phyloP scores from a whole-genome alignment of 2,888 invertebrate species.

The Athripsodes cinereus region DNA sequence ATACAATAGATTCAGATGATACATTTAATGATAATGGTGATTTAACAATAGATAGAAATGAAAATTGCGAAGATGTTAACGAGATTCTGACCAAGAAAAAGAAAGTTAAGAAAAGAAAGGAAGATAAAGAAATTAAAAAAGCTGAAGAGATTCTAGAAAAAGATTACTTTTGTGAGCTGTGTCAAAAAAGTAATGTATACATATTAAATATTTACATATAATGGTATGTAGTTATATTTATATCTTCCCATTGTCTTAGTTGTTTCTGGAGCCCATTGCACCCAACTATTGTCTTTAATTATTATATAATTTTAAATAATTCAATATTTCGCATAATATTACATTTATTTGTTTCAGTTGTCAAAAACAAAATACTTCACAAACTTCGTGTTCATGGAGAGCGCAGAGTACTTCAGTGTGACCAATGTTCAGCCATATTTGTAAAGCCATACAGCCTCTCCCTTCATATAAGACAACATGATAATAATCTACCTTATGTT shows the following conservation, averaged over 20 bases:
- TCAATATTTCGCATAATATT: too few relatives aligned
- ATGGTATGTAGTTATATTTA: too few relatives aligned
- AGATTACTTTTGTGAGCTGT: constrained; percentile 20
- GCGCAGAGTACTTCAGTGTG: constrained; percentile 29
- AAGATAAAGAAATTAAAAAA: background rate
- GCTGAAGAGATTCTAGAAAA: background rate
- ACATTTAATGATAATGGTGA: background rate
- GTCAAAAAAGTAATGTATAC: constrained; percentile 18
- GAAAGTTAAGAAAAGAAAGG: background rate
- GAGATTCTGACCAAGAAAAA: background rate
- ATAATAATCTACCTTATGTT: constrained; percentile 28
- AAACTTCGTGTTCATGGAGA: constrained; percentile 29
- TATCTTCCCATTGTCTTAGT: too few relatives aligned
- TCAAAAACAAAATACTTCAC: too few relatives aligned
- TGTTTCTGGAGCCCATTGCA: too few relatives aligned
- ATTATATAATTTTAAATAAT: too few relatives aligned
- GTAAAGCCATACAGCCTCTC: constrained; percentile 13
- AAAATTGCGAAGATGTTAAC: background rate
- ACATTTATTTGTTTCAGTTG: too few relatives aligned
- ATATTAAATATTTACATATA: too few relatives aligned
- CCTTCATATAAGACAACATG: constrained; percentile 16
- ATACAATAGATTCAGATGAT: background rate
- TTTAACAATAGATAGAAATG: background rate
- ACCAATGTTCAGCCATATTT: constrained; percentile 21
- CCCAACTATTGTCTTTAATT: too few relatives aligned